These are phyloP conservation scores for Pollenia labialis DNA, from an alignment of 2,888 invertebrate species.

Conservation along the genomic window DNA sequence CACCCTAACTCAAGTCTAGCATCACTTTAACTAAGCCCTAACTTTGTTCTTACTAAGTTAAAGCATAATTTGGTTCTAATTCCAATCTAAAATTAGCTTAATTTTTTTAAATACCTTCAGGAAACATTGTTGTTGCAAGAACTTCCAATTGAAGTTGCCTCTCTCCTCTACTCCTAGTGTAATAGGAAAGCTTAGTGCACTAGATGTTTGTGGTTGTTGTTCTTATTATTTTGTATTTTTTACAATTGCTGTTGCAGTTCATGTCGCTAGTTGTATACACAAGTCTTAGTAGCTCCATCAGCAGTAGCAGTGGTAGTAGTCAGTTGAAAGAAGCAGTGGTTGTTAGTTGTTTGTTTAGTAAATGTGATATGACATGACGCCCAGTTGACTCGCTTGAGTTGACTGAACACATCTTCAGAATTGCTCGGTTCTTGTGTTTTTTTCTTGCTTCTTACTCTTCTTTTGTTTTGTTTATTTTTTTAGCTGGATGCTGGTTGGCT, in stretches of 20 bases:
- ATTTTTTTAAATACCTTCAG: neutral
- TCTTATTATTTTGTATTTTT: conserved; percentile 44
- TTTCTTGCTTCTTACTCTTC: conserved; percentile 1
- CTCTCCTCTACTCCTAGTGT: neutral
- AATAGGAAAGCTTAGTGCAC: conserved; percentile 2
- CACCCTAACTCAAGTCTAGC: too few relatives aligned
- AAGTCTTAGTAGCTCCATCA: neutral
- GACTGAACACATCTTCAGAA: conserved; percentile 65
- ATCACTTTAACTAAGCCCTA: too few relatives aligned
- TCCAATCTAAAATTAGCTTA: too few relatives aligned
- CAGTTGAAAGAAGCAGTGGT: conserved; percentile 43
- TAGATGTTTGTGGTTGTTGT: conserved; percentile 19
- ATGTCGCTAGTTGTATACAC: conserved; percentile 24
- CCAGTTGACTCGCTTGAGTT: conserved; percentile 72
- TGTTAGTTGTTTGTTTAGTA: conserved; percentile 69
- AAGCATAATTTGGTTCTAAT: neutral
- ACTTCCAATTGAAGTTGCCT: conserved; percentile 18
- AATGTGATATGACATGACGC: conserved; percentile 73
- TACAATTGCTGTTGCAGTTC: conserved; percentile 12
- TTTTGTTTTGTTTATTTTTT: neutral
- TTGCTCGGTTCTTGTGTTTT: neutral
- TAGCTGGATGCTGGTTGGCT: conserved; percentile 6
- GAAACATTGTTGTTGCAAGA: conserved; percentile 41
- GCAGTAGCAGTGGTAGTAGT: neutral
- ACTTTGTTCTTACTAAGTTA: neutral